These are phyloP conservation scores for Sinocyclocheilus grahami DNA, from an alignment of 2,113 vertebrate species.

Conservation along the genomic window DNA sequence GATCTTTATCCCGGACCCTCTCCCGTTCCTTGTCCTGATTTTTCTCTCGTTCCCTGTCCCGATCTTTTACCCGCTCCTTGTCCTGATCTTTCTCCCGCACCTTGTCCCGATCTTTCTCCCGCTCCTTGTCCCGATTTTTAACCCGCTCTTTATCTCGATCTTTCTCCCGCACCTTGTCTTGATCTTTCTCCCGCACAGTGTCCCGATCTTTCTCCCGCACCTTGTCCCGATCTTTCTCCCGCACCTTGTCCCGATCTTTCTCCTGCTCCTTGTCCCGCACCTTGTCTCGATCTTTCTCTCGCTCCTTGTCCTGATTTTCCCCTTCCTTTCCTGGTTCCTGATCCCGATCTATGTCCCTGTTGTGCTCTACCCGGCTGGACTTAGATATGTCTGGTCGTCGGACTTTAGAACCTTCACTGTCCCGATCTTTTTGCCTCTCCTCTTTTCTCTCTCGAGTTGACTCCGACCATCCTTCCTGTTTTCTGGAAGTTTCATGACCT, in stretches of 20 bases:
- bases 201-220: no score
- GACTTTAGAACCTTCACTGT: conserved; percentile 76
- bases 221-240: no score
- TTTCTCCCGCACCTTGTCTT: no score
- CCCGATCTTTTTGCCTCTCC: conserved; percentile 81
- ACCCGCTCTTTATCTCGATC: no score
- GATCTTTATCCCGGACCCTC: neutral
- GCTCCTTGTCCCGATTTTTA: no score
- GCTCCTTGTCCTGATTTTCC: neutral
- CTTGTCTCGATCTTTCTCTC: neutral
- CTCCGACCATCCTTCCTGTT: conserved; percentile 81
- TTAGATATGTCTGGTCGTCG: conserved; percentile 80
- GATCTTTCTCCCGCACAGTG: no score
- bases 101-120: neutral
- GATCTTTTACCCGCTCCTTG: neutral
- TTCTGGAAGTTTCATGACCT: conserved; percentile 73
- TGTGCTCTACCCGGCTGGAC: conserved; percentile 78
- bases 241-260: no score
- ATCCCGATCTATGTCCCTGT: conserved; percentile 31
- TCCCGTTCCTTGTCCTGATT: conserved; percentile 6
- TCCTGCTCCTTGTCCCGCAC: neutral
- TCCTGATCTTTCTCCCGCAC: neutral
- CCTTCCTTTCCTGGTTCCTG: neutral
- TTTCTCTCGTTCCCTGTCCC: neutral
- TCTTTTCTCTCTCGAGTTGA: conserved; percentile 78